A percentile compares a stretch with the other conserved stretches of the same genome.
Conservation (phyloP, 1,140 invertebrate genomes). For the Calliopsis andreniformis region DNA sequence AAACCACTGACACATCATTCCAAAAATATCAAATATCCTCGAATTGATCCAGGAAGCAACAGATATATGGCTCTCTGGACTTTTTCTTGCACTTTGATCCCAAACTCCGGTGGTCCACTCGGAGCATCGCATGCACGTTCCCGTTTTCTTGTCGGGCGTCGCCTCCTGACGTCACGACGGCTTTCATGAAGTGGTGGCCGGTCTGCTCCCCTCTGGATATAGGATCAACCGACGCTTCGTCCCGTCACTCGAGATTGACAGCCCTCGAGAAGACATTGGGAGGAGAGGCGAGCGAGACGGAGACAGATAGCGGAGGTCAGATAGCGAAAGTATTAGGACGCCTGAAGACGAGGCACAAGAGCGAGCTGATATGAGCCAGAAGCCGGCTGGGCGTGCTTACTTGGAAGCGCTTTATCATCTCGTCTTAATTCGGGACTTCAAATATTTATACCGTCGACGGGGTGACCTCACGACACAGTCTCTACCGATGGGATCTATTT, state of each 20-base stretch:
- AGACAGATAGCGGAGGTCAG: conserved; percentile 39
- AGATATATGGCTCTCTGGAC: no score
- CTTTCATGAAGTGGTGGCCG: conserved; percentile 63
- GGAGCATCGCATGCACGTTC: conserved; percentile 53
- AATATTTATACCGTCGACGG: conserved; percentile 76
- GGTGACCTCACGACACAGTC: conserved; percentile 73
- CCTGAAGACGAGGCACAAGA: conserved; percentile 51
- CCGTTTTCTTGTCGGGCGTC: conserved; percentile 67
- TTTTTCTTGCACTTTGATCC: no score
- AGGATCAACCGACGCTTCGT: conserved; percentile 51
- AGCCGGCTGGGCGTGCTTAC: conserved; percentile 58
- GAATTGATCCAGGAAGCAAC: no score
- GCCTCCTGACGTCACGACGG: conserved; percentile 69
- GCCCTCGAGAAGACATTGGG: conserved; percentile 71
- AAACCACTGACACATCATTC: no score
- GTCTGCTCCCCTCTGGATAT: conserved; percentile 60
- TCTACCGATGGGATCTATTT: conserved; percentile 63
- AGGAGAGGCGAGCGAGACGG: conserved; percentile 14
- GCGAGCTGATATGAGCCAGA: conserved; percentile 72
- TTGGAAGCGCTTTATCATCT: conserved; percentile 76
- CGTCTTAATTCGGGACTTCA: conserved; percentile 76
- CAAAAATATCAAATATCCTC: no score
- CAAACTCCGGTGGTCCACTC: neutral
- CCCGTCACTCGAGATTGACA: conserved; percentile 73
- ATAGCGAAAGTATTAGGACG: conserved; percentile 58